phyloP scores from a whole-genome alignment of 2,113 vertebrate species.

The Sisor rabdophorus region DNA sequence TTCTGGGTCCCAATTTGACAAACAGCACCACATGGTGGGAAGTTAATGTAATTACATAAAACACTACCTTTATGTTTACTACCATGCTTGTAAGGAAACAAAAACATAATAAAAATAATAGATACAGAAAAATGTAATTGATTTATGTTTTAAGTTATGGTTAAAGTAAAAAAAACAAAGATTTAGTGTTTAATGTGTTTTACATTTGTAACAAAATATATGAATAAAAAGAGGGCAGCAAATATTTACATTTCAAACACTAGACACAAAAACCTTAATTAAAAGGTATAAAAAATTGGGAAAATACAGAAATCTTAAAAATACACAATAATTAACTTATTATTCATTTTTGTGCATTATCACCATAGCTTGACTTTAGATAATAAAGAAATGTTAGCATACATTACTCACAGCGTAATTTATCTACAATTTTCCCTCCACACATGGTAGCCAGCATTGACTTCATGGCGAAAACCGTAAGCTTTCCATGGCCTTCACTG shows the following conservation, averaged over 20 bases:
- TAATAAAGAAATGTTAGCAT: background rate
- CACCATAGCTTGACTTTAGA: background rate
- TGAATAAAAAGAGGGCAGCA: slow-evolving; percentile 22
- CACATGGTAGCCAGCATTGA: slow-evolving; percentile 96
- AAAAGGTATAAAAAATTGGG: background rate
- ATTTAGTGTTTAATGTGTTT: background rate
- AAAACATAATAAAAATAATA: background rate
- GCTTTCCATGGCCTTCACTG: slow-evolving; percentile 93
- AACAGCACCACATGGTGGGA: slow-evolving; percentile 4
- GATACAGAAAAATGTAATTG: background rate
- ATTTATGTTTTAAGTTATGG: background rate
- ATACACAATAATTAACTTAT: background rate
- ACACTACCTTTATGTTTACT: background rate
- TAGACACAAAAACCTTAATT: background rate
- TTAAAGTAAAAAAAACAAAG: background rate
- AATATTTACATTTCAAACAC: background rate
- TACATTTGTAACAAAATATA: background rate
- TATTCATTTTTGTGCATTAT: too few species aligned
- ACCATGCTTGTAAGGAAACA: background rate
- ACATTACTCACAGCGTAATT: slow-evolving; percentile 87
- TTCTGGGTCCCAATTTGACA: background rate
- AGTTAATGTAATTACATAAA: slow-evolving; percentile 2
- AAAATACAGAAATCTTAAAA: background rate
- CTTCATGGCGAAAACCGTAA: slow-evolving; percentile 98
- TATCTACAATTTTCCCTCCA: slow-evolving; percentile 96